These are phyloP conservation scores for Sander lucioperca DNA, from an alignment of 2,113 vertebrate genomes.

Conservation along the genomic window DNA sequence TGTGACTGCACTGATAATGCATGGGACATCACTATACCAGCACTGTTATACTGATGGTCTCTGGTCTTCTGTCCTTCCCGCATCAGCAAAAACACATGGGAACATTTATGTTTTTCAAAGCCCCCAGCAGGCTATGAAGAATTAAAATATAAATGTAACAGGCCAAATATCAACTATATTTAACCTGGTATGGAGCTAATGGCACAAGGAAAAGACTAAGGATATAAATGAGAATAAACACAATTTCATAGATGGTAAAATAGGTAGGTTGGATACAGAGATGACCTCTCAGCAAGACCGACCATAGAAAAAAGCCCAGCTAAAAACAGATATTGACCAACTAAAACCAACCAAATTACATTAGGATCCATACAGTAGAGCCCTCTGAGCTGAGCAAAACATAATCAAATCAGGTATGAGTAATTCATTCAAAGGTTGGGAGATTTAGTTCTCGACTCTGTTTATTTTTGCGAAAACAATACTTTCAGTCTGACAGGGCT, in stretches of 20 bases:
- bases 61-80: background rate
- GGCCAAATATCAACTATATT: background rate
- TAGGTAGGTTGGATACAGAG: background rate
- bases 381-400: background rate
- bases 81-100: slow-evolving; percentile 12
- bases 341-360: background rate
- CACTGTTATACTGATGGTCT: slow-evolving; percentile 4
- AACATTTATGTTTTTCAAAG: slow-evolving; percentile 17
- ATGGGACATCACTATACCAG: slow-evolving; percentile 19
- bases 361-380: background rate
- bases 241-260: background rate
- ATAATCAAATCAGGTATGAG: background rate
- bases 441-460: background rate
- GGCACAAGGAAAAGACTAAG: background rate
- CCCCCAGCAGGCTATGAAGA: no score
- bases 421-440: no score
- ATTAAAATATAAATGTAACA: background rate
- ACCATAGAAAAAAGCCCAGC: background rate
- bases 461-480: background rate
- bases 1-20: slow-evolving; percentile 46
- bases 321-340: background rate
- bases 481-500: background rate
- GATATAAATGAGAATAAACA: background rate
- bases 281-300: background rate
- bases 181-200: background rate